Percentiles rank a stretch among this genome's conserved stretches.
Conservation (phyloP, 2,113 vertebrate genomes). For the Heterotilapia buettikoferi region DNA sequence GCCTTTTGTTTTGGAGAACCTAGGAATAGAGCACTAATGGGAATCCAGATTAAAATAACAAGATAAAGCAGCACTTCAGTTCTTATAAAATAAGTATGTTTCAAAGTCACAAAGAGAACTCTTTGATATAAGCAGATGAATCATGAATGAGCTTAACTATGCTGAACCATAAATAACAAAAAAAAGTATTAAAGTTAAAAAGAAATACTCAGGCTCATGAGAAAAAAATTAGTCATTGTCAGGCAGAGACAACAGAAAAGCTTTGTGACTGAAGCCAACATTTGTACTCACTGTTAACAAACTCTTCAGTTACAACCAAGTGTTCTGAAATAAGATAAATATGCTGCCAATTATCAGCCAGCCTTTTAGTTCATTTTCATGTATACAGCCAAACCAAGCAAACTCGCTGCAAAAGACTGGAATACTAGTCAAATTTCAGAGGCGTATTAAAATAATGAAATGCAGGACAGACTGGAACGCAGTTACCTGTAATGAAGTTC, state of each 20-base stretch:
- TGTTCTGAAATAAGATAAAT: background rate
- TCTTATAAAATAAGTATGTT: slow-evolving; percentile 29
- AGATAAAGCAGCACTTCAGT: slow-evolving; percentile 12
- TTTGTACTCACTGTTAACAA: background rate
- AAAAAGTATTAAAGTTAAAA: background rate
- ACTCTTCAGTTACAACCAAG: background rate
- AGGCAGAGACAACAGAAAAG: background rate
- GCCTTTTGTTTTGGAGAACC: slow-evolving; percentile 7
- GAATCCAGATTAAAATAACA: slow-evolving; percentile 24
- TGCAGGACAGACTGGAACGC: background rate
- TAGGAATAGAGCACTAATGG: background rate
- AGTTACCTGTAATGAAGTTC: slow-evolving; percentile 85
- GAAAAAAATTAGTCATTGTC: background rate
- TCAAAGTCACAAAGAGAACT: background rate
- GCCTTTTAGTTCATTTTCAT: background rate
- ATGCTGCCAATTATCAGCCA: background rate
- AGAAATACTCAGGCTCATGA: background rate
- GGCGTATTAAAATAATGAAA: background rate
- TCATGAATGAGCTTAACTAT: background rate
- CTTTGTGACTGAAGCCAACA: background rate
- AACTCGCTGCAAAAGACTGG: background rate
- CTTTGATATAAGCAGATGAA: background rate
- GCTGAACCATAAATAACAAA: background rate
- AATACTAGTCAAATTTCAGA: background rate
- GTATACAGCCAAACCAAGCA: background rate